These are phyloP conservation scores for Syngnathus scovelli DNA, from an alignment of 2,113 vertebrate species.

Conservation along the genomic window DNA sequence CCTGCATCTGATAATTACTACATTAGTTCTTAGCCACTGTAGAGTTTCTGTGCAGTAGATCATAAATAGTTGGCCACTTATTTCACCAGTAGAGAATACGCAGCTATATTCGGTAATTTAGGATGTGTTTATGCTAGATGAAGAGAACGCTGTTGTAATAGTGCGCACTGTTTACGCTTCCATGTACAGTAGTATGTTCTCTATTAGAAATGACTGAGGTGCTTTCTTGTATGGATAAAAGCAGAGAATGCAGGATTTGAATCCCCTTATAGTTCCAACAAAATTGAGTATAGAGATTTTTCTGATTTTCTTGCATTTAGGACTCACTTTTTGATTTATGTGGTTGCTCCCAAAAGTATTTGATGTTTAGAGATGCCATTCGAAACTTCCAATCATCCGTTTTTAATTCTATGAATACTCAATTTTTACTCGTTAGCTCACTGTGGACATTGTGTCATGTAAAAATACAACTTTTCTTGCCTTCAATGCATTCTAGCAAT, in stretches of 20 bases:
- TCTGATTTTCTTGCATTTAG: neutral
- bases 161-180: constrained; percentile 9
- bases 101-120: constrained; percentile 29
- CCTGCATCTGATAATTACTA: constrained; percentile 24
- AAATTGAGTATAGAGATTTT: neutral
- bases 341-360: neutral
- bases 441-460: constrained; percentile 50
- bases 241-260: constrained; percentile 2
- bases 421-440: constrained; percentile 45
- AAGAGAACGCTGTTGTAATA: constrained; percentile 11
- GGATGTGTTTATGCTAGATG: constrained; percentile 31
- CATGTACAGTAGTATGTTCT: constrained; percentile 17
- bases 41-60: constrained; percentile 21
- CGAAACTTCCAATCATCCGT: neutral
- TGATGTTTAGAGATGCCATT: neutral
- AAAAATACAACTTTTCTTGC: constrained; percentile 40
- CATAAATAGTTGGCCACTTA: constrained; percentile 13
- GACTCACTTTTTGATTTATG: neutral
- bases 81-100: constrained; percentile 19
- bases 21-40: constrained; percentile 22
- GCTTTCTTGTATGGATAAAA: constrained; percentile 13
- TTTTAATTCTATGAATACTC: constrained; percentile 76
- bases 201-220: constrained; percentile 19
- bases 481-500: constrained; percentile 33
- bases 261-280: neutral